Evolutionary conservation across 2,797 vertebrate species (phyloP), one percentile per base, ranked within the genome.

Genomic region (Bovichtus variegatus): DNA sequence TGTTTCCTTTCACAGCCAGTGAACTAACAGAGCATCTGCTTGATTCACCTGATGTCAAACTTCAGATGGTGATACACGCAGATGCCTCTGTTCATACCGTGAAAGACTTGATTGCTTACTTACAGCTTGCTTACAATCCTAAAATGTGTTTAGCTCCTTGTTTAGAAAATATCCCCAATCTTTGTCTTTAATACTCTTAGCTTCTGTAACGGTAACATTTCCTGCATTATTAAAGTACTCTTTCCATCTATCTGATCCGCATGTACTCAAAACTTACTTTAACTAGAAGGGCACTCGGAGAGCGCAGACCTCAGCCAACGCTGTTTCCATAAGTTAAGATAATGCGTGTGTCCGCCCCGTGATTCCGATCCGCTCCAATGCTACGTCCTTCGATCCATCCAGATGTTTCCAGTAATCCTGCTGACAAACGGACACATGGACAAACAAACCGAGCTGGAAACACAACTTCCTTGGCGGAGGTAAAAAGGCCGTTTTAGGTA

Each of bases 21-120:
- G 76, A 80, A 71, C 83, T 77, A 69, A 86, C 40, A 49, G 38
- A 76, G 36, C 87, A 80, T 85, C 82, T 80, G 83, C 74, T 84
- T 51, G 41, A 58, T 53, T 88, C 75, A 83, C 80, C 78, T 83
- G 83, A 85, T 63, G 55, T 83, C 25, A 54, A 21, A 57, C 41
- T 57, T 46, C 65, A 67, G 38, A 67, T 18, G 0, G 25, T 43
- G 36, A 5, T 18, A 21, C 38, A 1, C 38, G 31, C 64, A 31
- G 12, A 67, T 43, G 51, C 0, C 40, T 7, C 4, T 11, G 23
- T 44, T 77, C n/a, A 3, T 25, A 18, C 31, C 2, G 0, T 47
- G 23, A 23, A 25, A 40, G 18, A 67, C 58, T 27, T n/a, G 60
- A 40, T 29, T 40, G 12, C 4, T 51, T 44, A 15, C 36, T 46